Evolutionary conservation across 2,888 invertebrate species (phyloP).

Genomic region (Eumacrocentrus americanus): DNA sequence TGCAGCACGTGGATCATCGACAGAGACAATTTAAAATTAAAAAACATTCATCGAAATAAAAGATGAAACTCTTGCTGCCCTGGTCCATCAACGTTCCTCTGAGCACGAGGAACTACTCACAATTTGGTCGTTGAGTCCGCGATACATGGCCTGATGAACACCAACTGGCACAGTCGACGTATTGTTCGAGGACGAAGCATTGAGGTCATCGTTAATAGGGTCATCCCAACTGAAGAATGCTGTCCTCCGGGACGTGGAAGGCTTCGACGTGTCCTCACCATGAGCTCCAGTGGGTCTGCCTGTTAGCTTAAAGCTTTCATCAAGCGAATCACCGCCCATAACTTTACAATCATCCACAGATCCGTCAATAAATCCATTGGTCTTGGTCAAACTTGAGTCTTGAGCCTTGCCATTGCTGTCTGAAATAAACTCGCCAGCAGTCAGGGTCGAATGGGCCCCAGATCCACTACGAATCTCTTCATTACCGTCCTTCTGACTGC

Average conservation of each 20-base stretch:
- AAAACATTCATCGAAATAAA: neutral
- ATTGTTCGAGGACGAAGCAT: constrained; percentile 24
- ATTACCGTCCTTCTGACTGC: neutral
- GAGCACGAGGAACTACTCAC: constrained; percentile 45
- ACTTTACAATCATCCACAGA: neutral
- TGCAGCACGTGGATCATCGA: neutral
- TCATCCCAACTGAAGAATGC: constrained; percentile 23
- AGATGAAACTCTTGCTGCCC: constrained; percentile 2
- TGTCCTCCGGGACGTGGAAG: constrained; percentile 50
- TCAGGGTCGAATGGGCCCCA: neutral
- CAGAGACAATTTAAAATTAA: neutral
- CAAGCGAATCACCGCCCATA: neutral
- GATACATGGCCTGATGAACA: constrained; percentile 44
- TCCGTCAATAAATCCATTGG: neutral
- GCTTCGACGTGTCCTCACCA: constrained; percentile 48
- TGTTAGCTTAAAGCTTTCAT: constrained; percentile 44
- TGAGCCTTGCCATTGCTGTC: neutral
- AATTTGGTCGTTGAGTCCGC: constrained; percentile 48
- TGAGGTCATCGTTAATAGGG: constrained; percentile 17
- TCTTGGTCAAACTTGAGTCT: neutral
- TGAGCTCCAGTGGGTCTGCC: constrained; percentile 51
- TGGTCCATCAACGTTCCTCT: constrained; percentile 9
- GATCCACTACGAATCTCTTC: neutral
- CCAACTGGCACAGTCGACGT: constrained; percentile 30
- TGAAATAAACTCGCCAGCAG: neutral